Base-by-base conservation (phyloP, 2,113 vertebrate species). In the Aspidoscelis tigris region DNA sequence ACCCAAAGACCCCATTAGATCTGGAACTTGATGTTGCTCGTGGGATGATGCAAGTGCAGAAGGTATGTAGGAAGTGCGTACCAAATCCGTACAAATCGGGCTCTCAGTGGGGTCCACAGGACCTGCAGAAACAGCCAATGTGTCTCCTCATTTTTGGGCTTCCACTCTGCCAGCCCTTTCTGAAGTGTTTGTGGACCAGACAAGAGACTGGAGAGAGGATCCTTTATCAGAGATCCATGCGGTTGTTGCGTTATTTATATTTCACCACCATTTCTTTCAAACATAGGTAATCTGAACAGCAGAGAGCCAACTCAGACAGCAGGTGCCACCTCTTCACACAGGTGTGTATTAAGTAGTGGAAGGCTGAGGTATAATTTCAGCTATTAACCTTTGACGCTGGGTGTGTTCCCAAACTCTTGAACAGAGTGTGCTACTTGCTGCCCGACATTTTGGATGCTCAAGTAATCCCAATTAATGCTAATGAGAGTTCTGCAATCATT, bases 401-500 rank as follows among this genome's bases (percentile, higher is more conserved):
- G 74, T 86, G 91, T 83, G 61, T 88, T 92, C 92, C 87, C 78
- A 82, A 92, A 91, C 78, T 82, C 89, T 77, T 74, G 78, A 87
- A 85, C 84, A 74, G 88, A 83, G n/a, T n/a, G 6, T 7, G 26
- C 66, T 66, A 82, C 61, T 9, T 65, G 81, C 66, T 81, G 78
- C 12, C 16, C 18, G 10, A 33, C 43, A 24, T 14, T 70, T 65
- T 8, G 3, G 33, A 89, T 89, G 84, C 75, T 69, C 89, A 87
- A 47, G 10, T 81, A 89, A 84, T 81, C 89, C 83, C 84, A 89
- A 92, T 94, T 91, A 93, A 88, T 82, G 84, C 90, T 89, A 93
- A 93, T 93, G 86, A 83, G 65, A 91, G 87, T 91, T 84, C 78
- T 74, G 82, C 22, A 83, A 89, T 89, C 87, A 89, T 86, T 78